Percentiles rank a stretch among this genome's conserved stretches.
phyloP scores from a whole-genome alignment of 1,140 invertebrate species.

The Listronotus bonariensis region DNA sequence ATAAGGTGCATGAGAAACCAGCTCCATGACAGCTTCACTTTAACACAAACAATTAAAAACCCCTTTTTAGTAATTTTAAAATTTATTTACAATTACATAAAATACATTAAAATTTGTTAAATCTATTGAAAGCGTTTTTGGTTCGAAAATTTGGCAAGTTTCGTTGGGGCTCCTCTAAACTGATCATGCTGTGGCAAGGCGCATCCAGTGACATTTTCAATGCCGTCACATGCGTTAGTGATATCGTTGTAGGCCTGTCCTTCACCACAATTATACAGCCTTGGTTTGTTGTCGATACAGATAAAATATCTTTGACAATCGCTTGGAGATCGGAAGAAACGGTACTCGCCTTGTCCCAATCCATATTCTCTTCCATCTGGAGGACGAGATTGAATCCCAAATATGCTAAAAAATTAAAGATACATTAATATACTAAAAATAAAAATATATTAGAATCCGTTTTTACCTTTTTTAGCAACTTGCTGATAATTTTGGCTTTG shows the following conservation, averaged over 20 bases:
- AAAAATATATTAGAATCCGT: too few species aligned
- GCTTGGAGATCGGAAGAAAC: conserved; percentile 61
- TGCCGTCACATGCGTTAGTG: conserved; percentile 74
- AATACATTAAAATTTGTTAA: conserved; percentile 16
- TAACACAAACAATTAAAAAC: too few species aligned
- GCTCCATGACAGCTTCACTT: too few species aligned
- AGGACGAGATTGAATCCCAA: conserved; percentile 73
- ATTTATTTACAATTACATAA: not conserved
- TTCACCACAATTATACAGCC: conserved; percentile 72
- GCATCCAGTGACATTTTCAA: conserved; percentile 78
- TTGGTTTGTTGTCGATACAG: conserved; percentile 75
- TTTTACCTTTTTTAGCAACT: too few species aligned
- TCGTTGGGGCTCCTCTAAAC: conserved; percentile 14
- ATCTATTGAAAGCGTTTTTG: conserved; percentile 29
- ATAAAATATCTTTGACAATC: conserved; percentile 84
- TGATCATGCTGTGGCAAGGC: conserved; percentile 43
- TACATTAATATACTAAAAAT: too few species aligned
- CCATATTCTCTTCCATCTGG: conserved; percentile 55
- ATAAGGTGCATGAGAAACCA: too few species aligned
- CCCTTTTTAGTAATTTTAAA: too few species aligned
- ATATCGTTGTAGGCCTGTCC: conserved; percentile 81
- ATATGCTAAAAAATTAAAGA: conserved; percentile 58
- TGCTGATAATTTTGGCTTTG: too few species aligned
- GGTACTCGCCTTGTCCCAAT: conserved; percentile 59
- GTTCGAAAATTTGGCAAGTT: conserved; percentile 26